phyloP scores from a whole-genome alignment of 2,113 vertebrate species.

The Barbus barbus region DNA sequence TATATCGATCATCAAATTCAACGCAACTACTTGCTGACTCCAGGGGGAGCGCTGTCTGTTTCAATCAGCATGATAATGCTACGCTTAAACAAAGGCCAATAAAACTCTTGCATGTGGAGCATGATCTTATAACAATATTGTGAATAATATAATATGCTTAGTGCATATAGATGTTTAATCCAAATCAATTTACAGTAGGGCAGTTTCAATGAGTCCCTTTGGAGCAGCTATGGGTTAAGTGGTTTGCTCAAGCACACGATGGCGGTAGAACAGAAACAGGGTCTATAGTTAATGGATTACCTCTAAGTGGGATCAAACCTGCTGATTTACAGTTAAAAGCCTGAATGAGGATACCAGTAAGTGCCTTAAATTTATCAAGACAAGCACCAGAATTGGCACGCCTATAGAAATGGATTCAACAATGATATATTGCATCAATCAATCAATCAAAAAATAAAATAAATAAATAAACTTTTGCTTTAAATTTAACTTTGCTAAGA shows the following conservation, averaged over 20 bases:
- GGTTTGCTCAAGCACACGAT: not conserved
- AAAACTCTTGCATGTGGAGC: not conserved
- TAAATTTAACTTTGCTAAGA: not conserved
- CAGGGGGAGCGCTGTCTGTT: slow-evolving; percentile 6
- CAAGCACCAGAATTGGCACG: not conserved
- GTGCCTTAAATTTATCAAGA: not conserved
- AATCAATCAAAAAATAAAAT: no score
- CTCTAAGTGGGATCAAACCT: slow-evolving; percentile 17
- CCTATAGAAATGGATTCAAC: not conserved
- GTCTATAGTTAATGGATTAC: slow-evolving; percentile 22
- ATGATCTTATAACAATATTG: slow-evolving; percentile 8
- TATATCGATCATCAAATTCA: slow-evolving; percentile 42
- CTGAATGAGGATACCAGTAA: not conserved
- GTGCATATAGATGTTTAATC: not conserved
- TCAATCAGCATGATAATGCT: slow-evolving; percentile 15
- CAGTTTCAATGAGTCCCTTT: not conserved
- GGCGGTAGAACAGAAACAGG: not conserved
- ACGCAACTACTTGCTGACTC: slow-evolving; percentile 6
- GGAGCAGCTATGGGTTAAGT: slow-evolving; percentile 17
- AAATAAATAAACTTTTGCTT: no score
- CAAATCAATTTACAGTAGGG: slow-evolving; percentile 5
- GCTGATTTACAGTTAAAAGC: slow-evolving; percentile 22
- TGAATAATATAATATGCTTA: not conserved
- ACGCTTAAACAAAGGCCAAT: not conserved
- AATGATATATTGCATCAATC: no score